phyloP scores from a whole-genome alignment of 2,888 invertebrate genomes.

The Sinohyriopsis cumingii region DNA sequence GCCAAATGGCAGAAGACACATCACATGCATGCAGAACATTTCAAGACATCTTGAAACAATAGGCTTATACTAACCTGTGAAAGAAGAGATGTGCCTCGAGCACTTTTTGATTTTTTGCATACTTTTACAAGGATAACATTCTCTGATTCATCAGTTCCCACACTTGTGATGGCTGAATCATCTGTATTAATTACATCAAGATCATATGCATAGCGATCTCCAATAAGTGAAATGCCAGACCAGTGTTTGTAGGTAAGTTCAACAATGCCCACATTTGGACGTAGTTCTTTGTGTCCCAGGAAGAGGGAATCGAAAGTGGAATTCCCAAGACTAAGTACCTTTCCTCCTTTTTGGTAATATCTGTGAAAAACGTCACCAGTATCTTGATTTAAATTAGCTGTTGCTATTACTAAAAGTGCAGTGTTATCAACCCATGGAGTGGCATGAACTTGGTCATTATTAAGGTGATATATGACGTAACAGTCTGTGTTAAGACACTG shows the following conservation, averaged over 20 bases:
- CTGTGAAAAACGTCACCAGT: slow-evolving; percentile 49
- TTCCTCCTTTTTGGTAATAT: slow-evolving; percentile 57
- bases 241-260: slow-evolving; percentile 44
- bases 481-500: slow-evolving; percentile 59
- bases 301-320: slow-evolving; percentile 49
- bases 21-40: background rate
- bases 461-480: slow-evolving; percentile 67
- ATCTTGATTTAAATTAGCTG: slow-evolving; percentile 54
- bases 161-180: slow-evolving; percentile 12
- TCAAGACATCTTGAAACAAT: background rate
- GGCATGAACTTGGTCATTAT: slow-evolving; percentile 55
- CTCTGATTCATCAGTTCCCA: slow-evolving; percentile 29
- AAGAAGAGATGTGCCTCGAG: slow-evolving; percentile 33
- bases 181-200: slow-evolving; percentile 5
- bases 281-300: slow-evolving; percentile 26
- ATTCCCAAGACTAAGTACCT: slow-evolving; percentile 44
- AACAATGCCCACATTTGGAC: slow-evolving; percentile 36
- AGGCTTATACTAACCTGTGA: slow-evolving; percentile 38
- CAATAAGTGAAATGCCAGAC: slow-evolving; percentile 46
- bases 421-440: slow-evolving; percentile 68
- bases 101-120: slow-evolving; percentile 11
- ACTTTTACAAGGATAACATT: slow-evolving; percentile 38
- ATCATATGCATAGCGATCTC: slow-evolving; percentile 49
- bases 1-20: background rate
- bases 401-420: slow-evolving; percentile 58